Evolutionary conservation across 2,888 invertebrate species (phyloP).

Genomic region (Argynnis bischoffii): DNA sequence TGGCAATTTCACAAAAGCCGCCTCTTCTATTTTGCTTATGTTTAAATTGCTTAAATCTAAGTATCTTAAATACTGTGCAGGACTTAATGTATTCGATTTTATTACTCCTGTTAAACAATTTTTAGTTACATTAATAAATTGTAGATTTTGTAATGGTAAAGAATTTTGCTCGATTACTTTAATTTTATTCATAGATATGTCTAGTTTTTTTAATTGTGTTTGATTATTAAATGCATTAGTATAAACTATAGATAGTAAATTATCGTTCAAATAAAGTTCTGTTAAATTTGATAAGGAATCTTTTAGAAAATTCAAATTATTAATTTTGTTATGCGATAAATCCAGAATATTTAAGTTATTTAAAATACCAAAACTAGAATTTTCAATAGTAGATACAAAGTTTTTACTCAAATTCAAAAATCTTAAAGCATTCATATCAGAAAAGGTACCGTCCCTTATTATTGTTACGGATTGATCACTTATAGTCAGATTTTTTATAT

Average conservation of each 20-base stretch:
- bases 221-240: conserved; percentile 53
- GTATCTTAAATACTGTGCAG: conserved; percentile 59
- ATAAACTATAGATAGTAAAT: conserved; percentile 51
- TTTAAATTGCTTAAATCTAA: conserved; percentile 62
- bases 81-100: conserved; percentile 56
- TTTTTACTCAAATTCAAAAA: conserved; percentile 63
- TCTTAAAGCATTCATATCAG: conserved; percentile 47
- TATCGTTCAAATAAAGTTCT: conserved; percentile 58
- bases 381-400: conserved; percentile 51
- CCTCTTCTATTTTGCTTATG: conserved; percentile 54
- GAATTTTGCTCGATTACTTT: conserved; percentile 53
- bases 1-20: conserved; percentile 60
- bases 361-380: conserved; percentile 51
- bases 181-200: conserved; percentile 64
- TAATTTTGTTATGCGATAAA: conserved; percentile 59
- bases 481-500: conserved; percentile 50
- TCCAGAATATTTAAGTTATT: conserved; percentile 53
- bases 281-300: conserved; percentile 52
- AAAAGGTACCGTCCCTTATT: conserved; percentile 55
- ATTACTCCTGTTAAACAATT: conserved; percentile 57
- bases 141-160: conserved; percentile 60
- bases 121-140: conserved; percentile 57
- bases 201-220: conserved; percentile 53
- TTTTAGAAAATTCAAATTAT: conserved; percentile 53
- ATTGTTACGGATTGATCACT: conserved; percentile 42